Percentiles rank a stretch among this genome's conserved stretches.
These are phyloP conservation scores for Gobio occitaniae DNA, from an alignment of 2,797 vertebrate species.

Conservation along the genomic window DNA sequence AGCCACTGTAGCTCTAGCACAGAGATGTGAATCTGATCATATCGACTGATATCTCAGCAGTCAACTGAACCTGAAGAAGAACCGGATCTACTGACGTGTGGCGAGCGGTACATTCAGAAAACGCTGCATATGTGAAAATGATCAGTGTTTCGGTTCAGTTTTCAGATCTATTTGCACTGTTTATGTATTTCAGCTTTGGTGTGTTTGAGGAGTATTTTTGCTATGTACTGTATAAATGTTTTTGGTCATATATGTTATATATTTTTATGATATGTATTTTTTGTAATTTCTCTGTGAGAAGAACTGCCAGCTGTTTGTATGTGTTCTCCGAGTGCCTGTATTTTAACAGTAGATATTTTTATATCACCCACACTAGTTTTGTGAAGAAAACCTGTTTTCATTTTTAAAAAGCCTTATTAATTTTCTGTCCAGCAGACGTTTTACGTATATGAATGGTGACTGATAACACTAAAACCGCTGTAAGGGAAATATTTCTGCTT, in stretches of 20 bases:
- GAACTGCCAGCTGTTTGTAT: slow-evolving; percentile 38
- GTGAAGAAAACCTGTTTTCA: background rate
- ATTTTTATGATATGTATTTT: slow-evolving; percentile 16
- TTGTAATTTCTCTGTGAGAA: slow-evolving; percentile 46
- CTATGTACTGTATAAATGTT: background rate
- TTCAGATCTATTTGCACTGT: slow-evolving; percentile 35
- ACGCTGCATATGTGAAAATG: slow-evolving; percentile 23
- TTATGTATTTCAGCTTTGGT: slow-evolving; percentile 33
- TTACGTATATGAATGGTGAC: background rate
- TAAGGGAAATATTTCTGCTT: background rate
- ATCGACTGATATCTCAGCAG: slow-evolving; percentile 9
- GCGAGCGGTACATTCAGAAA: background rate
- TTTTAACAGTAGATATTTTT: slow-evolving; percentile 54
- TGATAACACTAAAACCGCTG: background rate
- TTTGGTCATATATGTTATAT: slow-evolving; percentile 21
- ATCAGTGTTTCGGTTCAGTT: slow-evolving; percentile 16
- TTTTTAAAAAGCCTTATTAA: background rate
- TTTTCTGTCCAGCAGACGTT: background rate
- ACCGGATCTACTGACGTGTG: slow-evolving; percentile 29
- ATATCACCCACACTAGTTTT: slow-evolving; percentile 23
- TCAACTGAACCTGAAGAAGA: background rate
- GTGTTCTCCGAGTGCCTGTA: slow-evolving; percentile 54
- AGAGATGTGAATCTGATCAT: background rate
- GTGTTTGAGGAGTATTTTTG: slow-evolving; percentile 27
- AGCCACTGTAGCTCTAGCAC: slow-evolving; percentile 12